phyloP scores from a whole-genome alignment of 64 coral and sea anemone species.

The Orbicella faveolata region DNA sequence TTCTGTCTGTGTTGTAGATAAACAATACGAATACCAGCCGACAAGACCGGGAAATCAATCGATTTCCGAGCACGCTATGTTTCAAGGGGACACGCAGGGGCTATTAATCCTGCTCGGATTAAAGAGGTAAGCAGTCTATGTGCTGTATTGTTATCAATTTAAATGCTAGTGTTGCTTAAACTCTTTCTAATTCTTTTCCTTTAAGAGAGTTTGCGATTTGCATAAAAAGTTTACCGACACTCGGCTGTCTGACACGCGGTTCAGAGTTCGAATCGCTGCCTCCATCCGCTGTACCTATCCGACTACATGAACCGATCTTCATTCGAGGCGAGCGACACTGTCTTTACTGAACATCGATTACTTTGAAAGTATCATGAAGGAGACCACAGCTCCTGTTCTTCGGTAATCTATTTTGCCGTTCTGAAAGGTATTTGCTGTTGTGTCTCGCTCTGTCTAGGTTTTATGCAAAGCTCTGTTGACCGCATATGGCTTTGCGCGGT shows the following conservation, averaged over 20 bases:
- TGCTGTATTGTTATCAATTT: background rate
- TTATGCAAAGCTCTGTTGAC: constrained; percentile 29
- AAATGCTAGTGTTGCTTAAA: background rate
- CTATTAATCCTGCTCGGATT: background rate
- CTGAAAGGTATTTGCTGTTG: constrained; percentile 16
- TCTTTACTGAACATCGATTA: background rate
- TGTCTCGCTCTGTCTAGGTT: constrained; percentile 38
- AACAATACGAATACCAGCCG: constrained; percentile 18
- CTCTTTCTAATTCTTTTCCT: background rate
- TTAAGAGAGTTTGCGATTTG: constrained; percentile 6
- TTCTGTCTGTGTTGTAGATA: constrained; percentile 35
- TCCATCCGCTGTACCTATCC: too few species aligned
- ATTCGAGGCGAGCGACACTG: background rate
- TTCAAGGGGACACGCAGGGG: background rate
- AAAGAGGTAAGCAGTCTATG: background rate
- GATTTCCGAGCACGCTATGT: constrained; percentile 3
- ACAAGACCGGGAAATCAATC: background rate
- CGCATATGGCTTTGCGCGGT: background rate
- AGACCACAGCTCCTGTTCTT: background rate
- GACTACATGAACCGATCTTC: too few species aligned
- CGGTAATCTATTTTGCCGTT: background rate
- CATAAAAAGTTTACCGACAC: constrained; percentile 13
- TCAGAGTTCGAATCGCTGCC: background rate
- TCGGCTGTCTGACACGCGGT: background rate
- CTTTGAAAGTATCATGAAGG: background rate